Evolutionary conservation across 2,888 invertebrate species (phyloP).

Genomic region (Cepaea hortensis): DNA sequence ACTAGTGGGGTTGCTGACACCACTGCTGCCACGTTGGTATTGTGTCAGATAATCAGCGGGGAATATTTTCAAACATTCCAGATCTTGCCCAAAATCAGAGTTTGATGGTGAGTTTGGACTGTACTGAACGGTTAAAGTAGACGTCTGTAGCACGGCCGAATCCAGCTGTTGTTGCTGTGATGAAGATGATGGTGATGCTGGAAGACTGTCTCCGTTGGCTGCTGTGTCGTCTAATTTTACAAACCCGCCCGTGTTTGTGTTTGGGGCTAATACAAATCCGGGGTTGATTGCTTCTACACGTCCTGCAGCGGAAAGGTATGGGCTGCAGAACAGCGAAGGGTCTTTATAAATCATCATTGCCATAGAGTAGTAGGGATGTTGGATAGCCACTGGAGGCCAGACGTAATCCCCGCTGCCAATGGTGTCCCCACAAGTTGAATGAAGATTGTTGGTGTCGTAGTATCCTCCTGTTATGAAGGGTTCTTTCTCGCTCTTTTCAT

Average conservation of each 20-base stretch:
- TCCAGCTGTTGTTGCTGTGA: background rate
- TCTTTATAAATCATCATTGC: slow-evolving; percentile 44
- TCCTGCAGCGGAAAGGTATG: background rate
- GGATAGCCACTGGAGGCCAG: slow-evolving; percentile 27
- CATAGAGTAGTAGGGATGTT: slow-evolving; percentile 37
- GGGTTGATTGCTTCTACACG: background rate
- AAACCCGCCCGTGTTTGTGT: background rate
- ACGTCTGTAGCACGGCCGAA: slow-evolving; percentile 31
- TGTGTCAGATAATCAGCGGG: slow-evolving; percentile 32
- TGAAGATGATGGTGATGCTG: background rate
- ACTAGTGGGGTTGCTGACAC: background rate
- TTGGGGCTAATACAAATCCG: background rate
- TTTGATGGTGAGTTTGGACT: background rate
- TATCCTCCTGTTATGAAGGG: background rate
- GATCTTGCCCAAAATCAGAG: background rate
- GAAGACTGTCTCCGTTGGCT: background rate
- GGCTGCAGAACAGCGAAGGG: slow-evolving; percentile 18
- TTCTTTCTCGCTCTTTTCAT: slow-evolving; percentile 20
- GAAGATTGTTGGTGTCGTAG: background rate
- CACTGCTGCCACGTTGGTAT: slow-evolving; percentile 16
- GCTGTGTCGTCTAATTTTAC: no score
- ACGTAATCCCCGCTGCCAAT: slow-evolving; percentile 19
- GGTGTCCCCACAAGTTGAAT: background rate
- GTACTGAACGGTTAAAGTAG: slow-evolving; percentile 23
- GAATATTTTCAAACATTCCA: slow-evolving; percentile 27